phyloP scores from a whole-genome alignment of 2,113 vertebrate species.

The Ptychochromis oligacanthus region DNA sequence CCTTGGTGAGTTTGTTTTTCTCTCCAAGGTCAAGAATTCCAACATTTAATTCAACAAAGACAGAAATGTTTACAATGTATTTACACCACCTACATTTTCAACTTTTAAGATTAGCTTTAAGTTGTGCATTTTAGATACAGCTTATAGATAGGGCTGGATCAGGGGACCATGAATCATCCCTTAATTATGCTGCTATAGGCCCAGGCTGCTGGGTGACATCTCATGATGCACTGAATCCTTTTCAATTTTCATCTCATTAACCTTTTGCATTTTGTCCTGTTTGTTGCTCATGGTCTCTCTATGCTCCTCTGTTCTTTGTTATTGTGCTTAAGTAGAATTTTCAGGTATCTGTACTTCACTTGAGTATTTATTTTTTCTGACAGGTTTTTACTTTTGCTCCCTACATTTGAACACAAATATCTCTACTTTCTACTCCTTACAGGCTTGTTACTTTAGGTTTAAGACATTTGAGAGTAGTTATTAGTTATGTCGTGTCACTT shows the following conservation, averaged over 20 bases:
- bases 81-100: not conserved
- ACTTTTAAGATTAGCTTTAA: not conserved
- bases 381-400: too few relatives aligned
- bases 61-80: too few relatives aligned
- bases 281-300: not conserved
- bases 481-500: too few relatives aligned
- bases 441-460: too few relatives aligned
- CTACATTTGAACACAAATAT: too few relatives aligned
- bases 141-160: not conserved
- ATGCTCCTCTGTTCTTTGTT: accelerated
- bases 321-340: too few relatives aligned
- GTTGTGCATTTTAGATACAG: not conserved
- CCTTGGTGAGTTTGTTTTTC: not conserved
- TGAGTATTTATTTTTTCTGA: too few relatives aligned
- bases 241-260: not conserved
- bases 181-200: not conserved
- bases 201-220: not conserved
- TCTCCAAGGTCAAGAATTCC: not conserved
- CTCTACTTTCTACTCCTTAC: too few relatives aligned
- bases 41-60: not conserved
- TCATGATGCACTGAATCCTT: not conserved
- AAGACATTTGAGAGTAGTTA: too few relatives aligned
- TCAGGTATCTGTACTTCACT: too few relatives aligned
- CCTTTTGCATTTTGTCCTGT: not conserved
- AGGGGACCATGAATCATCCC: not conserved